These are phyloP conservation scores for Sciaenops ocellatus DNA, from an alignment of 2,797 vertebrate species.

Conservation along the genomic window DNA sequence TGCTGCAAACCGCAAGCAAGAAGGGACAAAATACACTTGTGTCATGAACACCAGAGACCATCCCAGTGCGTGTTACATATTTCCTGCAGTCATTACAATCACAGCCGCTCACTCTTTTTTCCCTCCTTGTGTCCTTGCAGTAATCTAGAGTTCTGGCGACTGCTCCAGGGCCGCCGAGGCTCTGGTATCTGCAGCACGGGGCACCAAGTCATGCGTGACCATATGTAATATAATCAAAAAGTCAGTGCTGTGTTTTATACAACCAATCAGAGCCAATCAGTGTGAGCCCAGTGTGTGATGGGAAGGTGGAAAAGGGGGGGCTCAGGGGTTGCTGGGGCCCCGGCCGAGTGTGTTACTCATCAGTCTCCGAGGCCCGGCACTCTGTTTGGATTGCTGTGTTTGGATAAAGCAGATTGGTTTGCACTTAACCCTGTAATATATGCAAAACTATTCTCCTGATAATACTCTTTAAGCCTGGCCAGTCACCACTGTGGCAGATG, in stretches of 20 bases:
- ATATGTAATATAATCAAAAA: conserved; percentile 88
- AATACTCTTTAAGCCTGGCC: conserved; percentile 78
- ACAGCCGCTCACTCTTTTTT: conserved; percentile 26
- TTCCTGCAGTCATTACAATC: conserved; percentile 75
- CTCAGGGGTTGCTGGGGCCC: conserved; percentile 60
- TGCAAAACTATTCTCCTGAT: conserved; percentile 87
- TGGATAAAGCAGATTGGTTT: conserved; percentile 89
- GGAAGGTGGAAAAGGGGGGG: conserved; percentile 47
- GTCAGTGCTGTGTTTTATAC: conserved; percentile 86
- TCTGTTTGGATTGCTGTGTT: conserved; percentile 89
- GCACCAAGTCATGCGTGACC: conserved; percentile 76
- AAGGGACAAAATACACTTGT: conserved; percentile 42
- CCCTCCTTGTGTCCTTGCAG: conserved; percentile 59
- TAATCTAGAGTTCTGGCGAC: conserved; percentile 60
- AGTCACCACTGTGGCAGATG: conserved; percentile 83
- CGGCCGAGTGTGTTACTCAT: conserved; percentile 83
- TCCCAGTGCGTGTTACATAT: conserved; percentile 59
- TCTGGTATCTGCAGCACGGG: conserved; percentile 74
- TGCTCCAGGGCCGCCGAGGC: conserved; percentile 38
- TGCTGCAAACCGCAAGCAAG: conserved; percentile 42
- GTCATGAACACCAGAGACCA: conserved; percentile 57
- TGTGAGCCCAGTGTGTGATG: conserved; percentile 69
- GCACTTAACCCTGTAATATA: conserved; percentile 91
- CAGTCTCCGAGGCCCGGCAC: conserved; percentile 78
- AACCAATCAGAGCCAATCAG: conserved; percentile 88